A percentile compares a stretch with the other conserved stretches of the same genome.
phyloP scores from a whole-genome alignment of 1,140 invertebrate genomes.

The Dreissena rostriformis region DNA sequence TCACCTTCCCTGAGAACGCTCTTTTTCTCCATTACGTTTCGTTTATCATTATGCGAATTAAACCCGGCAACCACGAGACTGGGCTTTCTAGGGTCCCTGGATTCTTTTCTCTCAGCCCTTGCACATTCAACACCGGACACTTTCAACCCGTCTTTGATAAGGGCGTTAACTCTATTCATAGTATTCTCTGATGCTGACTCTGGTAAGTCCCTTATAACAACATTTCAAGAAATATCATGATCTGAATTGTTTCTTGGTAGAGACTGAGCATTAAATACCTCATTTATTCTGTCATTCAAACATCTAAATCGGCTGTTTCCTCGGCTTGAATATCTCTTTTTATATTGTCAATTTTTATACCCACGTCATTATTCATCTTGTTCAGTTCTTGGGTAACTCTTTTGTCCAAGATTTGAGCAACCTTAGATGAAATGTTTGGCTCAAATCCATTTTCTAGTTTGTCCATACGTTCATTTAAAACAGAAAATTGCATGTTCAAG shows the following conservation, averaged over 20 bases:
- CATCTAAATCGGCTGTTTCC: not conserved
- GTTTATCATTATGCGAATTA: too few species aligned
- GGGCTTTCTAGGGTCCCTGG: too few species aligned
- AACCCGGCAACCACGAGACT: too few species aligned
- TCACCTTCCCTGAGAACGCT: too few species aligned
- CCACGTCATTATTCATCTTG: not conserved
- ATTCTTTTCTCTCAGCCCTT: too few species aligned
- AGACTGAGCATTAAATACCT: not conserved
- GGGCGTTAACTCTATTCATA: too few species aligned
- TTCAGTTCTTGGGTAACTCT: slow-evolving; percentile 2
- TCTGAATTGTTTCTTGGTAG: not conserved
- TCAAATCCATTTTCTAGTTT: slow-evolving; percentile 3
- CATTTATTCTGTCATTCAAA: slow-evolving; percentile 2
- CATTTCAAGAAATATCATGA: too few species aligned
- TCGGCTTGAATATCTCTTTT: slow-evolving; percentile 14
- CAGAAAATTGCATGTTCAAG: slow-evolving; percentile 6
- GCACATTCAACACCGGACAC: too few species aligned
- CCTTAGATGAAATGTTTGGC: not conserved
- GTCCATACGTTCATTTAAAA: slow-evolving; percentile 12
- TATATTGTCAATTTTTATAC: slow-evolving; percentile 5
- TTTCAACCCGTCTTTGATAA: too few species aligned
- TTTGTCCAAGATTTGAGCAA: not conserved
- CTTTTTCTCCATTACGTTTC: too few species aligned
- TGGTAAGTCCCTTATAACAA: too few species aligned
- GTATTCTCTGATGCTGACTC: too few species aligned